Conservation (phyloP, 2,888 invertebrate genomes). For the Caradrina clavipalpis region DNA sequence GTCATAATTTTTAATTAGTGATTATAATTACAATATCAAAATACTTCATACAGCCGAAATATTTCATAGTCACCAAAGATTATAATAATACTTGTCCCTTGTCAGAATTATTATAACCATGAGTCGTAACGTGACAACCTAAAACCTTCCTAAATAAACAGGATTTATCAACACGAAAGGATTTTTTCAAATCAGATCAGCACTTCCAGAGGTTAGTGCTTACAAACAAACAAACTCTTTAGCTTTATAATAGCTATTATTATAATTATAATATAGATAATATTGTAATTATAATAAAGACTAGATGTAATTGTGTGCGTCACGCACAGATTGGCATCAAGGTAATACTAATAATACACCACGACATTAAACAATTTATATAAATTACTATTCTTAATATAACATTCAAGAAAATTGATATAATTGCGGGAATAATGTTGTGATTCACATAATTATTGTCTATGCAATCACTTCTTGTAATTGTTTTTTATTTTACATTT, state of each 20-base stretch:
- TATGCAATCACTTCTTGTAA: background rate
- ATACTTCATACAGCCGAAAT: too few species aligned
- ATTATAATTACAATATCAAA: too few species aligned
- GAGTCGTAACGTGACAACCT: too few species aligned
- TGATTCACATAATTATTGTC: conserved; percentile 7
- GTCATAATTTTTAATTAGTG: background rate
- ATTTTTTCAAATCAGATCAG: too few species aligned
- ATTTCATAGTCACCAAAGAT: too few species aligned
- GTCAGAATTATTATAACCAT: background rate
- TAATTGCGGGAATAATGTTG: conserved; percentile 17
- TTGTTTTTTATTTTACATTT: too few species aligned
- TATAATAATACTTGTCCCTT: background rate
- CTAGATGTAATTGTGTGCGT: background rate
- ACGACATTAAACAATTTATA: conserved; percentile 3
- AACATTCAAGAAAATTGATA: conserved; percentile 9
- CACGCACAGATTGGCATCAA: conserved; percentile 1
- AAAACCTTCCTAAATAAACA: too few species aligned
- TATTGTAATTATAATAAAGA: background rate
- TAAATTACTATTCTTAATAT: conserved; percentile 8
- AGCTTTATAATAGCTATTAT: too few species aligned
- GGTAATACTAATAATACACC: conserved; percentile 1
- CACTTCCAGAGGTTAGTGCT: too few species aligned
- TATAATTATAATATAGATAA: too few species aligned
- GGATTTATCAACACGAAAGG: too few species aligned
- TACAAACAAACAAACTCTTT: too few species aligned